phyloP scores from a whole-genome alignment of 1,140 invertebrate genomes.

The Goniozus legneri region DNA sequence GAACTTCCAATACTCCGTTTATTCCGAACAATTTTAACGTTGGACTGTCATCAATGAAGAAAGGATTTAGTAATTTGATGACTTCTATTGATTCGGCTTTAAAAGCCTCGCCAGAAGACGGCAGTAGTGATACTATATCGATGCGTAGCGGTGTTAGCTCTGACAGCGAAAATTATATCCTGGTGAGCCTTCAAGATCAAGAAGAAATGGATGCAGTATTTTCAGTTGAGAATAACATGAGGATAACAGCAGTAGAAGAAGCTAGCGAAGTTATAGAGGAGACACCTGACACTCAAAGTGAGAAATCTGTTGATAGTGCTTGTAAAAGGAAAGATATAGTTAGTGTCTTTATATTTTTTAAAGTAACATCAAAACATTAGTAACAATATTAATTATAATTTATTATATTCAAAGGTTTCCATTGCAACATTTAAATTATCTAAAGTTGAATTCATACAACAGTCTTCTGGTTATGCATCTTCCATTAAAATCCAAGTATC shows the following conservation, averaged over 20 bases:
- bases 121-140: slow-evolving; percentile 64
- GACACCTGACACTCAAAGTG: slow-evolving; percentile 68
- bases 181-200: slow-evolving; percentile 61
- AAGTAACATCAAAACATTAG: neutral
- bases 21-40: slow-evolving; percentile 52
- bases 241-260: slow-evolving; percentile 65
- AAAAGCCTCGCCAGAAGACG: slow-evolving; percentile 67
- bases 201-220: slow-evolving; percentile 63
- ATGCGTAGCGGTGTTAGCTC: slow-evolving; percentile 75
- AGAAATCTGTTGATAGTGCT: slow-evolving; percentile 74
- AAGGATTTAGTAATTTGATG: slow-evolving; percentile 74
- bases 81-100: slow-evolving; percentile 77
- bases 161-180: slow-evolving; percentile 74
- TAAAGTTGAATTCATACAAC: slow-evolving; percentile 77
- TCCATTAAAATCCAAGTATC: slow-evolving; percentile 73
- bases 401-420: slow-evolving; percentile 63
- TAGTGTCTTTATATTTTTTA: slow-evolving; percentile 36
- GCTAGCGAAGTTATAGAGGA: slow-evolving; percentile 84
- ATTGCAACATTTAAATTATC: slow-evolving; percentile 78
- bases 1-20: slow-evolving; percentile 31
- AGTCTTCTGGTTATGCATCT: slow-evolving; percentile 72
- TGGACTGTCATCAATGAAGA: slow-evolving; percentile 72
- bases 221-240: slow-evolving; percentile 45
- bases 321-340: slow-evolving; percentile 75
- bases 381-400: neutral